Evolutionary conservation across 2,888 invertebrate species (phyloP).

Genomic region (Cyclophora punctaria): DNA sequence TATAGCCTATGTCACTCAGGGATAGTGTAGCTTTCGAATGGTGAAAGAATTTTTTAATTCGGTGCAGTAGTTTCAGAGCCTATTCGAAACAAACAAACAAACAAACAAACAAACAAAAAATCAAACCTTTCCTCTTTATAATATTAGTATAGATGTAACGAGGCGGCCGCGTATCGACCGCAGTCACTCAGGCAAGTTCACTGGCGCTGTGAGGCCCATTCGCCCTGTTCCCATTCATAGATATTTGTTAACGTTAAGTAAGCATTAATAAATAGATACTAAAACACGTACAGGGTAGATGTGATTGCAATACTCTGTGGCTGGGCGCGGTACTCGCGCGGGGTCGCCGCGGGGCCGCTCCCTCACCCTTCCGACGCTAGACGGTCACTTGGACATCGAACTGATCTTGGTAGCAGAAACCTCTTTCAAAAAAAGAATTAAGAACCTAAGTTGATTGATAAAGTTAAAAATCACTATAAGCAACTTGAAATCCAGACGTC

Average conservation of each 20-base stretch:
- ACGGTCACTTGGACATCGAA: neutral
- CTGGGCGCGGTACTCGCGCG: constrained; percentile 50
- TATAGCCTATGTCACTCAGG: no score
- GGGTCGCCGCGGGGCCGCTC: constrained; percentile 15
- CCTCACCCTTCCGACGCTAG: neutral
- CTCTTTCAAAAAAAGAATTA: no score
- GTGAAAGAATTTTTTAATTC: no score
- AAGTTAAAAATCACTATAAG: no score
- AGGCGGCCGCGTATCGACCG: constrained; percentile 33
- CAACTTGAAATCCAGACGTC: neutral
- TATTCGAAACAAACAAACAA: no score
- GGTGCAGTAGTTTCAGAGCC: no score
- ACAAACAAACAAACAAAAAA: no score
- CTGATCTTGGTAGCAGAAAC: no score
- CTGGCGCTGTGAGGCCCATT: constrained; percentile 49
- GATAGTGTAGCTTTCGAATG: no score
- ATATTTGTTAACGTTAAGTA: constrained; percentile 60
- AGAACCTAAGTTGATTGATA: no score
- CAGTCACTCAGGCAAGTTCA: constrained; percentile 39
- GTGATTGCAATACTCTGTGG: constrained; percentile 67
- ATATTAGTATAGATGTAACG: no score
- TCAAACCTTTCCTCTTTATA: no score
- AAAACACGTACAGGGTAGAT: constrained; percentile 74
- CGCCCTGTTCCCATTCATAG: constrained; percentile 45
- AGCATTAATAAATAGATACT: constrained; percentile 57